Conservation (phyloP, 1,140 invertebrate genomes). For the Listronotus bonariensis region DNA sequence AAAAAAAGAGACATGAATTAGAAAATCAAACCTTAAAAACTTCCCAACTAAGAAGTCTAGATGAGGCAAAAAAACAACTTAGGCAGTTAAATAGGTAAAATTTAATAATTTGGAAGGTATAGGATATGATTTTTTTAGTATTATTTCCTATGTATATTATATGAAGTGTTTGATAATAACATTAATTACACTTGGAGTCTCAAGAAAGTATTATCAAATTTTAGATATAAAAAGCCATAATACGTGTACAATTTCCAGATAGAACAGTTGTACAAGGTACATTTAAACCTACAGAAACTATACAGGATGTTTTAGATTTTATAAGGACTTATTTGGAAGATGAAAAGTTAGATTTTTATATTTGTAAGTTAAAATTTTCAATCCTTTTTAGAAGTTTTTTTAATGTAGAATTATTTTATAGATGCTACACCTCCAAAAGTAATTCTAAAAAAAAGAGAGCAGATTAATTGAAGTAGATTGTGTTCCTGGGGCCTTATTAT, state of each 20-base stretch:
- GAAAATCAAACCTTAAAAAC: constrained; percentile 72
- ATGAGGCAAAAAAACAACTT: constrained; percentile 64
- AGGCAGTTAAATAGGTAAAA: constrained; percentile 66
- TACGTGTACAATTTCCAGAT: constrained; percentile 82
- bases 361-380: constrained; percentile 66
- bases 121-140: too few species aligned
- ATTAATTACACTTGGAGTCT: too few species aligned
- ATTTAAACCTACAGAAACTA: constrained; percentile 72
- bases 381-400: not conserved
- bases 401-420: constrained; percentile 45
- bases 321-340: constrained; percentile 69
- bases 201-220: not conserved
- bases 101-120: not conserved
- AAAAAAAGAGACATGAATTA: constrained; percentile 63
- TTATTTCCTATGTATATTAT: too few species aligned
- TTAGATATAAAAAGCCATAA: constrained; percentile 72
- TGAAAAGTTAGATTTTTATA: constrained; percentile 66
- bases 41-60: constrained; percentile 63
- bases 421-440: constrained; percentile 77
- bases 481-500: constrained; percentile 75
- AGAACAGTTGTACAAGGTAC: constrained; percentile 77
- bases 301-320: constrained; percentile 70
- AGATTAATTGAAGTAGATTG: constrained; percentile 70
- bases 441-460: constrained; percentile 61
- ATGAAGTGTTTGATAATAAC: too few species aligned